These are phyloP conservation scores for Platycnemis pennipes DNA, from an alignment of 2,888 invertebrate species.

Conservation along the genomic window DNA sequence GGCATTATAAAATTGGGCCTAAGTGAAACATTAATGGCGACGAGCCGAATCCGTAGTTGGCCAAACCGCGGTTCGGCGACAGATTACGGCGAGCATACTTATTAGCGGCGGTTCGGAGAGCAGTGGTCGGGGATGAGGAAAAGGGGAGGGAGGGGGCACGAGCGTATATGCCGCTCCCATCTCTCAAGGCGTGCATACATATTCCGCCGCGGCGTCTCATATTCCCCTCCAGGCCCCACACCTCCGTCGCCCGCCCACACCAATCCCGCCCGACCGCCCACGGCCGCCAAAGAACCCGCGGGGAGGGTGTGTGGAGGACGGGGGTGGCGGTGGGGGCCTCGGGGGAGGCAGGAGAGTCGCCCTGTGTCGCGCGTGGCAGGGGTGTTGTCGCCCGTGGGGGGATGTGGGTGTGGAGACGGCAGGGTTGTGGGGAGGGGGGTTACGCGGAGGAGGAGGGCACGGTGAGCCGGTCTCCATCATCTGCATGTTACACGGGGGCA, in stretches of 20 bases:
- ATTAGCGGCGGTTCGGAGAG: background rate
- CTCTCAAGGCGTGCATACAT: background rate
- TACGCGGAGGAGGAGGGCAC: background rate
- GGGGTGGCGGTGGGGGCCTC: background rate
- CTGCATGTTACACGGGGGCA: background rate
- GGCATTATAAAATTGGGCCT: no score
- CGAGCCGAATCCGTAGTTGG: no score
- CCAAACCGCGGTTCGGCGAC: no score
- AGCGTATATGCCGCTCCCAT: slow-evolving; percentile 2
- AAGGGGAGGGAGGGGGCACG: background rate
- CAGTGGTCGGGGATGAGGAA: background rate
- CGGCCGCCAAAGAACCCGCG: slow-evolving; percentile 14
- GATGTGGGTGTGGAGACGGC: slow-evolving; percentile 10
- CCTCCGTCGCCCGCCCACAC: slow-evolving; percentile 71
- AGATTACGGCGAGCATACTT: no score
- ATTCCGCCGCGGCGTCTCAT: background rate
- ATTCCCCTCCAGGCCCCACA: slow-evolving; percentile 17
- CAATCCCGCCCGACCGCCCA: slow-evolving; percentile 37
- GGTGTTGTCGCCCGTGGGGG: slow-evolving; percentile 47
- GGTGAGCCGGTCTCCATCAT: background rate
- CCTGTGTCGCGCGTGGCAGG: slow-evolving; percentile 62
- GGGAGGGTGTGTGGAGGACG: background rate
- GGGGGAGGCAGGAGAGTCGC: background rate
- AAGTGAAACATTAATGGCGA: no score
- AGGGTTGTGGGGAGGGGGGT: background rate